Conservation (phyloP, 2,888 invertebrate species). For the Barypeithes pellucidus region DNA sequence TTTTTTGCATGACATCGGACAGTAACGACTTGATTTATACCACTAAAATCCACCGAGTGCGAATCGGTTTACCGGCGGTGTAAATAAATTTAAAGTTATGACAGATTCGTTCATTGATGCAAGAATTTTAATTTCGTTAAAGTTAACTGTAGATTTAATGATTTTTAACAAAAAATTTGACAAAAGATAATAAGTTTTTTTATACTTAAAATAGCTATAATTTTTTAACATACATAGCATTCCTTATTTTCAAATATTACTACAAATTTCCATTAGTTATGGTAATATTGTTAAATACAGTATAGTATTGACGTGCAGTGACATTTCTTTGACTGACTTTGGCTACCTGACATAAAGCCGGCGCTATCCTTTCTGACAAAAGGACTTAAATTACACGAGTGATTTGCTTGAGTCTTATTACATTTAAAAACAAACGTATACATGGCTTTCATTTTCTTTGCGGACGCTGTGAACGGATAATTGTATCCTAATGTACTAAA, state of each 20-base stretch:
- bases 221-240: too few species aligned
- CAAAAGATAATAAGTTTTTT: too few species aligned
- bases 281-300: slow-evolving; percentile 12
- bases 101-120: too few species aligned
- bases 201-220: too few species aligned
- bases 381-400: slow-evolving; percentile 65
- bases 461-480: slow-evolving; percentile 56
- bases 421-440: slow-evolving; percentile 54
- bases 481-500: slow-evolving; percentile 68
- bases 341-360: slow-evolving; percentile 52
- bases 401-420: slow-evolving; percentile 61
- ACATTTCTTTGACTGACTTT: slow-evolving; percentile 56
- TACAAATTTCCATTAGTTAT: background rate
- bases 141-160: too few species aligned
- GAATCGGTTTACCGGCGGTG: too few species aligned
- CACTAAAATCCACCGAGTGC: too few species aligned
- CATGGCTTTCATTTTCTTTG: slow-evolving; percentile 42
- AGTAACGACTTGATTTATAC: too few species aligned
- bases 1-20: too few species aligned
- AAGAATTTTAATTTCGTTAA: too few species aligned
- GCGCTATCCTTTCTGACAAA: slow-evolving; percentile 56
- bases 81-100: too few species aligned
- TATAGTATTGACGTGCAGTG: slow-evolving; percentile 41
- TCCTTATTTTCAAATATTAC: background rate
- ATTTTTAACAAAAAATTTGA: too few species aligned